These are phyloP conservation scores for Campylomormyrus numenius DNA, from an alignment of 2,113 vertebrate species.

Conservation along the genomic window DNA sequence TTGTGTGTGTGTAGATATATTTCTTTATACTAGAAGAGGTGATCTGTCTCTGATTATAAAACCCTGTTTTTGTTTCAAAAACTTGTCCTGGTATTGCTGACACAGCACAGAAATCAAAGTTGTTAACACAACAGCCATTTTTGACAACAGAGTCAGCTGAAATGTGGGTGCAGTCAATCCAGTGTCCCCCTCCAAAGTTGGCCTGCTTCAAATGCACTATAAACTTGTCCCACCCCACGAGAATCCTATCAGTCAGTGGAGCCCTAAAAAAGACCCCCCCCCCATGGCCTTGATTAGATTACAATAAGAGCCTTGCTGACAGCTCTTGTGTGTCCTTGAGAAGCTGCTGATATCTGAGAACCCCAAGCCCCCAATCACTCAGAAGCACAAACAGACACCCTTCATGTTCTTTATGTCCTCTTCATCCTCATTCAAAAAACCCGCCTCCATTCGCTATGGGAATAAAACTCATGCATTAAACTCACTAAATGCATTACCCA, in stretches of 20 bases:
- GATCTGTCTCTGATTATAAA: neutral
- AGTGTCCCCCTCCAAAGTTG: neutral
- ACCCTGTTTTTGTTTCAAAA: neutral
- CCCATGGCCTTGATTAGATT: constrained; percentile 61
- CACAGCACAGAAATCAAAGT: neutral
- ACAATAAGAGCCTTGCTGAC: constrained; percentile 60
- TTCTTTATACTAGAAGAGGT: neutral
- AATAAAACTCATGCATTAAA: neutral
- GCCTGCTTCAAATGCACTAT: neutral
- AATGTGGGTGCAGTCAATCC: neutral
- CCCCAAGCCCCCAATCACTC: constrained; percentile 23
- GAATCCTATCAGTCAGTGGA: constrained; percentile 9
- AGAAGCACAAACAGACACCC: neutral
- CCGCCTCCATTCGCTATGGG: neutral
- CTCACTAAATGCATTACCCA: neutral
- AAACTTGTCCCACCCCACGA: neutral
- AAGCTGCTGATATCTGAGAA: constrained; percentile 60
- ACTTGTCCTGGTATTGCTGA: neutral
- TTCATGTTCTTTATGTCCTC: neutral
- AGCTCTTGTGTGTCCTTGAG: constrained; percentile 56
- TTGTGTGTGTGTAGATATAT: neutral
- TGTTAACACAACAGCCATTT: neutral
- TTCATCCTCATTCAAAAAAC: neutral
- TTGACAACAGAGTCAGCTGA: neutral
- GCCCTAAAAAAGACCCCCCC: constrained; percentile 32